These are phyloP conservation scores for Eudasyphora cyanicolor DNA, from an alignment of 2,888 invertebrate species.

Conservation along the genomic window DNA sequence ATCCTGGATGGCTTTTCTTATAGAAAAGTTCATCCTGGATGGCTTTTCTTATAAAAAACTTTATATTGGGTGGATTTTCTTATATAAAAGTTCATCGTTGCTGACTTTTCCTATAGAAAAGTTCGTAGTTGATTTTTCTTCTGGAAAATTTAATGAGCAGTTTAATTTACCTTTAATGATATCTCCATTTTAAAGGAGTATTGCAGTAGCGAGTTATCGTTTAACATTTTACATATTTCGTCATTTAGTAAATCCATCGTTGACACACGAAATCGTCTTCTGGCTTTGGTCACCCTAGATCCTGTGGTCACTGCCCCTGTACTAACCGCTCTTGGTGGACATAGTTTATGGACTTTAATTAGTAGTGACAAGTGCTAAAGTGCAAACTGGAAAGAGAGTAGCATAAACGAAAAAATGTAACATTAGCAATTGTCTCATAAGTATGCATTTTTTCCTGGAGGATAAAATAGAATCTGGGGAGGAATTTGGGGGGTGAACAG, in stretches of 20 bases:
- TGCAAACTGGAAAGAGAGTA: slow-evolving; percentile 18
- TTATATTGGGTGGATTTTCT: too few relatives aligned
- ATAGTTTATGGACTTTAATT: slow-evolving; percentile 62
- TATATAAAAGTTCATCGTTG: too few relatives aligned
- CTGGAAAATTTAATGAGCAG: too few relatives aligned
- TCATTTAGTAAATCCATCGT: background rate
- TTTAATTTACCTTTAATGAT: slow-evolving; percentile 3
- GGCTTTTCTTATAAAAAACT: too few relatives aligned
- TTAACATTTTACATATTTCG: background rate
- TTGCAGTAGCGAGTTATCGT: background rate
- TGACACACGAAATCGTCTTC: background rate
- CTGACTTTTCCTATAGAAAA: too few relatives aligned
- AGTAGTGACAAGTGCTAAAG: slow-evolving; percentile 57
- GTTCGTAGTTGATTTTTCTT: too few relatives aligned
- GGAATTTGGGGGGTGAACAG: background rate
- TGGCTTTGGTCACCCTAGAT: background rate
- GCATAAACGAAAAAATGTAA: slow-evolving; percentile 12
- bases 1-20: too few relatives aligned
- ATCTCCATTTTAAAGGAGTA: background rate
- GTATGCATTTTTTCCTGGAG: slow-evolving; percentile 22
- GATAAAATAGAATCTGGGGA: background rate
- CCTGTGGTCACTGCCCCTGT: background rate
- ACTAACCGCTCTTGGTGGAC: background rate
- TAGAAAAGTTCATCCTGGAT: too few relatives aligned
- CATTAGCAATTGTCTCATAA: slow-evolving; percentile 26